Percentiles rank a stretch among this genome's conserved stretches.
phyloP scores from a whole-genome alignment of 2,888 invertebrate species.

The Brachyptera risi region DNA sequence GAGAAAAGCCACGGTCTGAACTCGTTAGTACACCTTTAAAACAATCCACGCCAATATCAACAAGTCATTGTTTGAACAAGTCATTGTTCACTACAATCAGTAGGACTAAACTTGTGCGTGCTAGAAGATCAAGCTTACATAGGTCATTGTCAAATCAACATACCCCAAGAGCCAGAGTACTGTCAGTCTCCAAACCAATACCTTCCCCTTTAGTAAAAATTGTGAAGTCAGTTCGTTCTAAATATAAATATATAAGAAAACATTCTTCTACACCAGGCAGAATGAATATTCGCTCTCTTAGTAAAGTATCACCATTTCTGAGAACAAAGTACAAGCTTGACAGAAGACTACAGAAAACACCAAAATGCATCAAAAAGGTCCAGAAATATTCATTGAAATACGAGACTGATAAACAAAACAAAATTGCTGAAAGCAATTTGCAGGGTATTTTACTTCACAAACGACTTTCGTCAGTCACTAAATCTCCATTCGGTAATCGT shows the following conservation, averaged over 20 bases:
- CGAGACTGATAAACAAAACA: background rate
- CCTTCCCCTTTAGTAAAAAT: slow-evolving; percentile 8
- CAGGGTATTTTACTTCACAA: slow-evolving; percentile 4
- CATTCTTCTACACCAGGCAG: background rate
- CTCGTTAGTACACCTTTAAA: background rate
- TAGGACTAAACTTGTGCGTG: slow-evolving; percentile 20
- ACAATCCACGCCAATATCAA: slow-evolving; percentile 4
- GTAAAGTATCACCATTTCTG: background rate
- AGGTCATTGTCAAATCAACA: background rate
- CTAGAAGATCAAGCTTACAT: background rate
- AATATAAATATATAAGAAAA: slow-evolving; percentile 23
- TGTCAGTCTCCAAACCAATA: background rate
- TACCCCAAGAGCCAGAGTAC: background rate
- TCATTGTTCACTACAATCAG: background rate
- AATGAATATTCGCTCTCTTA: too few relatives aligned
- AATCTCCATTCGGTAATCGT: background rate
- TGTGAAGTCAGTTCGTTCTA: slow-evolving; percentile 23
- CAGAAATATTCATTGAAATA: slow-evolving; percentile 26
- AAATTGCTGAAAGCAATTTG: background rate
- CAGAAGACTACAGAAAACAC: slow-evolving; percentile 9
- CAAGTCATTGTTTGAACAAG: background rate
- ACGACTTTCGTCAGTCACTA: background rate
- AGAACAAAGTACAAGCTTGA: slow-evolving; percentile 18
- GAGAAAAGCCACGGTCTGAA: background rate
- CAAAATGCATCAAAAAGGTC: slow-evolving; percentile 20